phyloP scores from a whole-genome alignment of 1,140 invertebrate species.

The Drosophila jambulina region DNA sequence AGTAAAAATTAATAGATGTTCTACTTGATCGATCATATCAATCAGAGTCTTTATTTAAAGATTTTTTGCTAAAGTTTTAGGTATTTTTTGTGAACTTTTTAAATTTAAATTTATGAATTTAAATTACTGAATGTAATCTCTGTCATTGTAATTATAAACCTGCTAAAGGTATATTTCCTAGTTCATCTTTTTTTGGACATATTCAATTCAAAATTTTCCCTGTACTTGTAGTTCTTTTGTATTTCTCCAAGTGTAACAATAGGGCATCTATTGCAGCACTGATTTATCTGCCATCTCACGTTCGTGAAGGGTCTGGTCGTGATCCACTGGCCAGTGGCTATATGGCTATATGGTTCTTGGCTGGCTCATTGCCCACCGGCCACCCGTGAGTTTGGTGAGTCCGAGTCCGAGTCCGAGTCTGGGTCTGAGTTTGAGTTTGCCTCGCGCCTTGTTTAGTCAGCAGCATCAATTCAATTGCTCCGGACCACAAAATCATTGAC shows the following conservation, averaged over 20 bases:
- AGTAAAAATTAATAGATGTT: no score
- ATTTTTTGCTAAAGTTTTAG: no score
- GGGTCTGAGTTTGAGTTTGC: constrained; percentile 3
- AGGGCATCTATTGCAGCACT: constrained; percentile 65
- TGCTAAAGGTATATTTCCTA: background rate
- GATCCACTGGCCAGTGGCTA: constrained; percentile 38
- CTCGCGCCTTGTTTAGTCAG: constrained; percentile 60
- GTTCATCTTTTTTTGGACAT: no score
- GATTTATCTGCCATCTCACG: constrained; percentile 78
- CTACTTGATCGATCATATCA: no score
- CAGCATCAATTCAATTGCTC: constrained; percentile 75
- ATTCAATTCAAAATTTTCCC: no score
- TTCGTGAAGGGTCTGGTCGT: constrained; percentile 56
- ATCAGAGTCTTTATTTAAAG: no score
- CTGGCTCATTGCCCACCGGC: constrained; percentile 19
- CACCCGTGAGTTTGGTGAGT: constrained; percentile 14
- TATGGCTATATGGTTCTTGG: constrained; percentile 24
- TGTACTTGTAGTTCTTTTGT: background rate
- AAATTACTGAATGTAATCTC: no score
- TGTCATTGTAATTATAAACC: no score
- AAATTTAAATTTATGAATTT: no score
- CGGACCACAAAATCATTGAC: constrained; percentile 78
- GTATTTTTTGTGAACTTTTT: no score
- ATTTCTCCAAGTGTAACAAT: constrained; percentile 41
- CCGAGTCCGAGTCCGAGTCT: background rate